Percentiles rank a stretch among this genome's conserved stretches.
phyloP scores from a whole-genome alignment of 2,888 invertebrate species.

The Argyra leucocephala region DNA sequence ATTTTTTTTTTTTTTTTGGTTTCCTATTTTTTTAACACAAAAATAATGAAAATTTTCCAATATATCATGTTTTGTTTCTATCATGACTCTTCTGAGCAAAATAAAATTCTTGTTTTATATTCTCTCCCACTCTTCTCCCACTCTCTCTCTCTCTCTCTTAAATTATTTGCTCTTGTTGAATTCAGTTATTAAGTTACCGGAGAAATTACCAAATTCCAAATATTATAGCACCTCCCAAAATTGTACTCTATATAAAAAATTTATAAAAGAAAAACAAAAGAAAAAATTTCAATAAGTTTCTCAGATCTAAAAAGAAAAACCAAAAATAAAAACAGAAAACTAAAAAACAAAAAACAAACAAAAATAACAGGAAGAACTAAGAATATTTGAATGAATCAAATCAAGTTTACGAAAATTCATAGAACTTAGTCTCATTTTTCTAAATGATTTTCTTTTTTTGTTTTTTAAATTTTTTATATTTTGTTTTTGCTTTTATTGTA shows the following conservation, averaged over 20 bases:
- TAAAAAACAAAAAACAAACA: too few relatives aligned
- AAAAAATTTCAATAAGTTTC: too few relatives aligned
- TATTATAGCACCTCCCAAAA: neutral
- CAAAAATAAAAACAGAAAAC: too few relatives aligned
- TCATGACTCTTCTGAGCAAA: too few relatives aligned
- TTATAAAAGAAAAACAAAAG: neutral
- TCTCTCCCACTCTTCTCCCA: too few relatives aligned
- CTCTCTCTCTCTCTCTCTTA: neutral
- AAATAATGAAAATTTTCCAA: neutral
- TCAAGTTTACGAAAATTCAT: neutral
- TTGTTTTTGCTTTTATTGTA: neutral
- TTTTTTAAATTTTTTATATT: neutral
- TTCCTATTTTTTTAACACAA: neutral
- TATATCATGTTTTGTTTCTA: neutral
- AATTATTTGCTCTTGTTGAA: neutral
- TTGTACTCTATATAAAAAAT: neutral
- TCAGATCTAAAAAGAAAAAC: too few relatives aligned
- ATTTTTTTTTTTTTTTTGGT: neutral
- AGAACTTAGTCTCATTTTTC: neutral
- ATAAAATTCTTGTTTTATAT: too few relatives aligned
- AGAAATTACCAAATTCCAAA: neutral
- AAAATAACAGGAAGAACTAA: neutral
- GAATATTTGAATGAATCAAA: constrained; percentile 1
- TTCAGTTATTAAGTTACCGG: neutral
- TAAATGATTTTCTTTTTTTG: neutral